Evolutionary conservation across 2,113 vertebrate species (phyloP).

Genomic region (Saccopteryx bilineata): DNA sequence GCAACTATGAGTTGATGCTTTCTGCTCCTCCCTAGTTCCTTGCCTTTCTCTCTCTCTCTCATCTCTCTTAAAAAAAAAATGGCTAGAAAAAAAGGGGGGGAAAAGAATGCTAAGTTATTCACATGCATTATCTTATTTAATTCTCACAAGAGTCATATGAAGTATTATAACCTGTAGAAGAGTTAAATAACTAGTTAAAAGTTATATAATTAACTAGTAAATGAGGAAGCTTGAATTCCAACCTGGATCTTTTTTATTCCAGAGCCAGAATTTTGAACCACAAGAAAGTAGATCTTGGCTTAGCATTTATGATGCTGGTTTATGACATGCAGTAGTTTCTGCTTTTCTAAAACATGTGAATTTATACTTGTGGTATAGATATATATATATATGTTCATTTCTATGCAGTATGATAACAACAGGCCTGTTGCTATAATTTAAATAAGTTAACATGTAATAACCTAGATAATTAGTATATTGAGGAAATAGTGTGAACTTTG

Average conservation of each 20-base stretch:
- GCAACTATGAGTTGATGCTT: too few species aligned
- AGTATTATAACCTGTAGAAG: background rate
- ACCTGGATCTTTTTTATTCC: background rate
- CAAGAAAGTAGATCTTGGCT: conserved; percentile 2
- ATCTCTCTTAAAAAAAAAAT: too few species aligned
- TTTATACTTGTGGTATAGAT: conserved; percentile 6
- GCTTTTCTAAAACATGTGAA: conserved; percentile 33
- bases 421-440: background rate
- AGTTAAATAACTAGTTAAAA: conserved; percentile 37
- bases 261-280: conserved; percentile 24
- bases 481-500: conserved; percentile 48
- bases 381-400: background rate
- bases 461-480: background rate
- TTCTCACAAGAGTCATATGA: conserved; percentile 28
- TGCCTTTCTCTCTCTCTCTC: too few species aligned
- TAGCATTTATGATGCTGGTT: conserved; percentile 1
- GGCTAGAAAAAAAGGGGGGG: too few species aligned
- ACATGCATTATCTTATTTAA: conserved; percentile 10
- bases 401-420: background rate
- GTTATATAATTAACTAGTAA: conserved; percentile 26
- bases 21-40: too few species aligned
- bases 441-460: conserved; percentile 35
- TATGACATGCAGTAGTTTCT: background rate
- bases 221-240: conserved; percentile 14
- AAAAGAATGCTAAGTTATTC: background rate